Base-by-base conservation (phyloP, 2,113 vertebrate species). In the Pleuronectes platessa region DNA sequence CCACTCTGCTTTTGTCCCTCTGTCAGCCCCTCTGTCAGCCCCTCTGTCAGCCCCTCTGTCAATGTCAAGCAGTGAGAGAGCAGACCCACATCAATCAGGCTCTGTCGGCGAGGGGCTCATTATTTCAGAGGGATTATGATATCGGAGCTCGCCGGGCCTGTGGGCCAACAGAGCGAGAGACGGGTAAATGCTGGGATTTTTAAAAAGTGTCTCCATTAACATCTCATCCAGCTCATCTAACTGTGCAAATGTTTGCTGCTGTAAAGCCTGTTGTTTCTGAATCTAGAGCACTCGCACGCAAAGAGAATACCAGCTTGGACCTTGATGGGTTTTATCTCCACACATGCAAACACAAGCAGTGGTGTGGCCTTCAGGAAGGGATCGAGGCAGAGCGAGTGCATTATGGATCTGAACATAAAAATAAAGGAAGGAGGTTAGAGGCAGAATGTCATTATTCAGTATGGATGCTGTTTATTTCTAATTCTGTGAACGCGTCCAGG, bases 121-220 rank as follows among this genome's bases (percentile, higher is more conserved):
- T 88, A 84, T 77, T 88, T 79, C 69, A 51, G 62, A 88, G 59
- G 68, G 76, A 85, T 88, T 90, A 82, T 77, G 84, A 83, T 86
- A 83, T 71, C 54, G 35, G 69, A 71, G 76, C 78, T 81, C 14
- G 21, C 5, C 23, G 61, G 68, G 75, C 58, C 64, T 49, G 23
- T 58, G 65, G 62, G 81, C 64, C 64, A 55, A 85, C 31, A 86
- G 56, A 68, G 61, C 7, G 20, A 37, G 37, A 80, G 56, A 81
- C 84, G 81, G 80, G 86, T 80, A 86, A 73, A 86, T 66, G 72
- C 45, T 71, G 75, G 80, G 88, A 77, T 86, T 84, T 85, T 64
- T n/a, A 78, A 27, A 31, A 31, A 85, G 72, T 61, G 75, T 56
- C 77, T 77, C 63, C 66, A 76, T 84, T 84, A 85, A 68, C 9